Conservation (phyloP, 2,888 invertebrate species). For the Heliconius hortense region DNA sequence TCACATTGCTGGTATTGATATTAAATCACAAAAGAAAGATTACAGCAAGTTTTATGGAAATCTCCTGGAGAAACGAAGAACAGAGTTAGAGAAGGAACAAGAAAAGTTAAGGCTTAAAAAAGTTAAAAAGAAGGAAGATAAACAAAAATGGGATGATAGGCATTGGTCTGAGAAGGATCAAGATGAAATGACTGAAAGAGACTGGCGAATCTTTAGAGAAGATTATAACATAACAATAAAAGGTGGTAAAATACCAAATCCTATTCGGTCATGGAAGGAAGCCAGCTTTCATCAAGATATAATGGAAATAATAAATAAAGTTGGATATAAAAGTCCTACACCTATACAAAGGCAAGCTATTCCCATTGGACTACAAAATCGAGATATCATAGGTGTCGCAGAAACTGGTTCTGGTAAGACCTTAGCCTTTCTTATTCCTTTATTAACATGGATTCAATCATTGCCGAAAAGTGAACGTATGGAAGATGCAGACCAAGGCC, state of each 20-base stretch:
- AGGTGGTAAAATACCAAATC: slow-evolving; percentile 98
- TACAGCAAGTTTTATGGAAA: slow-evolving; percentile 99
- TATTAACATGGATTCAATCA: slow-evolving; percentile 98
- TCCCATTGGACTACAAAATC: slow-evolving; percentile 96
- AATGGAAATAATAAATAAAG: slow-evolving; percentile 95
- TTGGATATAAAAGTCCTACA: slow-evolving; percentile 98
- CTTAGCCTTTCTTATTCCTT: slow-evolving; percentile 97
- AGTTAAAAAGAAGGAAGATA: slow-evolving; percentile 96
- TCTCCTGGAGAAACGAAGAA: slow-evolving; percentile 95
- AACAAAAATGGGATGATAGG: slow-evolving; percentile 99
- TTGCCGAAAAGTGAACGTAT: slow-evolving; percentile 96
- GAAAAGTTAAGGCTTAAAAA: slow-evolving; percentile 96
- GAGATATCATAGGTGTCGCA: slow-evolving; percentile 99
- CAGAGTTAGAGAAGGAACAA: slow-evolving; percentile 97
- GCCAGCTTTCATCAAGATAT: slow-evolving; percentile 94
- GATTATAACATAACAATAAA: slow-evolving; percentile 99
- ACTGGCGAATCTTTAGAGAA: slow-evolving; percentile 99
- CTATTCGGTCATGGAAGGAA: slow-evolving; percentile 97
- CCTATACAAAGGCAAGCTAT: slow-evolving; percentile 99
- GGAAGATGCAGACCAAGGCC: slow-evolving; percentile 96
- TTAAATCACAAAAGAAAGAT: slow-evolving; percentile 96
- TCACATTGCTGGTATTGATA: slow-evolving; percentile 98
- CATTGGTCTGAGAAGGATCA: slow-evolving; percentile 98
- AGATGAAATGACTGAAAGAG: slow-evolving; percentile 98
- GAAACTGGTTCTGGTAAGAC: slow-evolving; percentile 99